Evolutionary conservation across 2,113 vertebrate genomes (phyloP).

Genomic region (Pterocles orientalis): DNA sequence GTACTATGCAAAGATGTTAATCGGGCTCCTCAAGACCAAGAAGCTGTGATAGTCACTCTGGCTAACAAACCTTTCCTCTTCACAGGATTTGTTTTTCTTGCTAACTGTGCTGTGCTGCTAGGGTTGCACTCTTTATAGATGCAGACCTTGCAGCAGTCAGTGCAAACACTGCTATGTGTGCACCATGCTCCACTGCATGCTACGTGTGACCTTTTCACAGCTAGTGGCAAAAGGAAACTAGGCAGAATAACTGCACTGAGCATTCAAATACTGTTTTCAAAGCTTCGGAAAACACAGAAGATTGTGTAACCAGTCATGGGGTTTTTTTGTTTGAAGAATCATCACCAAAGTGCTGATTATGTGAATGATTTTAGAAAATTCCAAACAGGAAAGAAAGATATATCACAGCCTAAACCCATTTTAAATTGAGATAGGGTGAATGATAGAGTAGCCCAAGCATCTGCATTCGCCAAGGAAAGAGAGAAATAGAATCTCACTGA

Average conservation of each 20-base stretch:
- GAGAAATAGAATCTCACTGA: neutral
- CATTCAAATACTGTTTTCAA: neutral
- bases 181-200: rapidly evolving
- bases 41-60: neutral
- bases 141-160: neutral
- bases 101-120: neutral
- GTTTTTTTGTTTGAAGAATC: neutral
- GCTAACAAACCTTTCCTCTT: neutral
- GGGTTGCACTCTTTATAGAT: rapidly evolving
- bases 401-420: neutral
- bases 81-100: neutral
- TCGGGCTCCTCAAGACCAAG: neutral
- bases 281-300: neutral
- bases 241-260: neutral
- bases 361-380: neutral
- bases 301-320: neutral
- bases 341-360: neutral
- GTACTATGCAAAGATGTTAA: neutral
- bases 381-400: neutral
- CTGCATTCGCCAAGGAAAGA: neutral
- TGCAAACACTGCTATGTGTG: neutral
- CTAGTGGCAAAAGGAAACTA: neutral
- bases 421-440: neutral
- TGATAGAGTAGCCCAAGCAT: neutral
- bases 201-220: neutral